Evolutionary conservation across 1,140 invertebrate species (phyloP), one percentile per base, ranked within the genome.

Genomic region (Coptotermes formosanus): DNA sequence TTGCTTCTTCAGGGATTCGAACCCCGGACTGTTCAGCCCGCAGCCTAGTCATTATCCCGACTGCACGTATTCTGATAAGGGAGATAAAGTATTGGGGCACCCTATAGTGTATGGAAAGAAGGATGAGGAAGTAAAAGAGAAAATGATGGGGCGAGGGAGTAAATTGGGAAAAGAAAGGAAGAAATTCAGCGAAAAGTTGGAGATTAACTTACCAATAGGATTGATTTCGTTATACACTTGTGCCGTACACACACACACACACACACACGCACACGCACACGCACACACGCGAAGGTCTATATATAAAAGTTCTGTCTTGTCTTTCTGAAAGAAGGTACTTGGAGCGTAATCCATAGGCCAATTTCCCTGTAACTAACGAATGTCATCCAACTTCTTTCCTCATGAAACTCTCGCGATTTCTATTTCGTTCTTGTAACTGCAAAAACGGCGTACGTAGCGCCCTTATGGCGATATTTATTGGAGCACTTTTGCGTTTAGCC

Each of bases 291-390:
- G 52, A 9, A 48, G 45, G 45, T 48, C 45, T 55, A 55, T 55
- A 38, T 38, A 55, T 55, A 55, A 75, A 75, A 75, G 64, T 75
- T 75, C 64, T 75, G 64, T 75, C 64, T 75, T n/a, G 25, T 75
- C 64, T 75, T 14, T 75, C 25, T 75, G 25, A 75, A 75, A 30
- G 64, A 75, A 75, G n/a, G 19, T 25, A 75, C 64, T 75, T 75
- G 64, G 64, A 75, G 64, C 25, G 64, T 75, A 75, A 30, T 75
- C 64, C 64, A 75, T n/a, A n/a, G 64, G 64, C 64, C 64, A 75
- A 75, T 75, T 75, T 75, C 64, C n/a, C 64, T 75, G 64, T 75
- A 75, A 75, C 64, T 75, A 75, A 75, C 64, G 64, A 75, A 75
- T 75, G 64, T 75, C 64, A 75, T 75, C 64, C 64, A 75, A 75